phyloP scores from a whole-genome alignment of 2,888 invertebrate genomes.

The Chalcis sispes region DNA sequence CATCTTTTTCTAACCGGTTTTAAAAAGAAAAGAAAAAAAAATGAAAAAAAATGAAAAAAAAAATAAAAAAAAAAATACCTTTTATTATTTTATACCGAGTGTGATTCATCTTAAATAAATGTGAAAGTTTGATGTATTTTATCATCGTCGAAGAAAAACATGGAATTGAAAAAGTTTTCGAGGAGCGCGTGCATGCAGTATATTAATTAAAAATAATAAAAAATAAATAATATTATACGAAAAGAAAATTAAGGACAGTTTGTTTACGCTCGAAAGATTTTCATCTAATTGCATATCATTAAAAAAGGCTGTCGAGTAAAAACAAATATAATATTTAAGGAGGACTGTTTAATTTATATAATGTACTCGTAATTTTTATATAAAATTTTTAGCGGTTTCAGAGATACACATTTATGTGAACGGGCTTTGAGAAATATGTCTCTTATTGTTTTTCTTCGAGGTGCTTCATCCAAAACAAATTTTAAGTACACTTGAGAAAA shows the following conservation, averaged over 20 bases:
- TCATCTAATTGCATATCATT: not conserved
- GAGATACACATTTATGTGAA: slow-evolving; percentile 5
- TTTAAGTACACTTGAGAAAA: slow-evolving; percentile 46
- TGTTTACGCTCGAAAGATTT: too few relatives aligned
- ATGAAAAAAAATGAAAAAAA: too few relatives aligned
- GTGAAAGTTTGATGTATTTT: slow-evolving; percentile 25
- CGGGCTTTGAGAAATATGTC: slow-evolving; percentile 11
- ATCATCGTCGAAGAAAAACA: slow-evolving; percentile 9
- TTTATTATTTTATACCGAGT: slow-evolving; percentile 3
- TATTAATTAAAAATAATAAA: not conserved
- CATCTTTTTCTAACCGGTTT: slow-evolving; percentile 38
- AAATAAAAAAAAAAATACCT: too few relatives aligned
- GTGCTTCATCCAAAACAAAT: slow-evolving; percentile 24
- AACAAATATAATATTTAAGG: slow-evolving; percentile 17
- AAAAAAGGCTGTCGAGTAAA: not conserved
- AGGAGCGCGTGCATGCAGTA: not conserved
- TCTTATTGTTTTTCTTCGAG: slow-evolving; percentile 37
- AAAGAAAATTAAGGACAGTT: not conserved
- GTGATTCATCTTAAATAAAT: slow-evolving; percentile 44
- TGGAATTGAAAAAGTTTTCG: not conserved
- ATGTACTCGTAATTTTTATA: slow-evolving; percentile 9
- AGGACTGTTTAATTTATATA: slow-evolving; percentile 11
- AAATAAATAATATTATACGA: not conserved
- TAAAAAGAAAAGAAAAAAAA: too few relatives aligned
- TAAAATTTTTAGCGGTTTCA: slow-evolving; percentile 8